phyloP scores from a whole-genome alignment of 2,113 vertebrate genomes.

The Marcusenius ussheri region DNA sequence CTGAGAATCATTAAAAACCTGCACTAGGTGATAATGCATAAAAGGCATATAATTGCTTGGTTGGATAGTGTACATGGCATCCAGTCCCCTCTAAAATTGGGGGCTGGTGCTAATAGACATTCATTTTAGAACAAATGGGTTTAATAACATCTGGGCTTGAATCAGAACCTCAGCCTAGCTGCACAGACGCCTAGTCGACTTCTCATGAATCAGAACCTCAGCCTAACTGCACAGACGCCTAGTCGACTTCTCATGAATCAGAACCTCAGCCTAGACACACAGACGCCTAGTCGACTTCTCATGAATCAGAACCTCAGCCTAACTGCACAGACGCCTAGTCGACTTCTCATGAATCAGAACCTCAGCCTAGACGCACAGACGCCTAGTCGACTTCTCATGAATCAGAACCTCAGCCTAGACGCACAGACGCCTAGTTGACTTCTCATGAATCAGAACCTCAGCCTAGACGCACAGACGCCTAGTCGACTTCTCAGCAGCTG shows the following conservation, averaged over 20 bases:
- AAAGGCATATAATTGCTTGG: neutral
- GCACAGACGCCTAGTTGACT: too few species aligned
- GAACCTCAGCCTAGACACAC: too few species aligned
- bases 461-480: too few species aligned
- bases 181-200: neutral
- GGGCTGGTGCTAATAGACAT: neutral
- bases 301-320: too few species aligned
- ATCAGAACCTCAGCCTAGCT: neutral
- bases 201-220: neutral
- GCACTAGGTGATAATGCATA: neutral
- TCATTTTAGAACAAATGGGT: neutral
- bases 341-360: too few species aligned
- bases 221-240: neutral
- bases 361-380: too few species aligned
- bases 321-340: too few species aligned
- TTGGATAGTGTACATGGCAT: neutral
- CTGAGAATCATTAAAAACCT: neutral
- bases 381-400: too few species aligned
- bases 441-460: too few species aligned
- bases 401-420: too few species aligned
- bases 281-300: too few species aligned
- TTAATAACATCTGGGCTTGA: too few species aligned
- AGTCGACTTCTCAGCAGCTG: neutral
- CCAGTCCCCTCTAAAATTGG: neutral
- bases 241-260: neutral